A percentile compares a stretch with the other conserved stretches of the same genome.
Conservation (phyloP, 2,113 vertebrate species). For the Oncorhynchus nerka region DNA sequence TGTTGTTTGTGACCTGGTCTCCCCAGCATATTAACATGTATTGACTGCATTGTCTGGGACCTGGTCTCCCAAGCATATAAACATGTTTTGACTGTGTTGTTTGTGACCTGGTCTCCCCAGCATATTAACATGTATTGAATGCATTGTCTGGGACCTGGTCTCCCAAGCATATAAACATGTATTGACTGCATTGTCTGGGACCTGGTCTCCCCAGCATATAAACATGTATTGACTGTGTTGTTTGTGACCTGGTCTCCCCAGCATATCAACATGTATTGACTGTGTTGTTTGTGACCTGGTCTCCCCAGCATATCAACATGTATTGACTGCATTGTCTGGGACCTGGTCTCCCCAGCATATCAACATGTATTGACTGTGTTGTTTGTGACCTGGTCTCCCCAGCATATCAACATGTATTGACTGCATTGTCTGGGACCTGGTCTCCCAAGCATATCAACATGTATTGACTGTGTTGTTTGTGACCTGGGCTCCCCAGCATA, state of each 20-base stretch:
- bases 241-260: slow-evolving; percentile 39
- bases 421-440: not conserved
- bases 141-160: no score
- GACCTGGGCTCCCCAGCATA: no score
- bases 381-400: no score
- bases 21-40: slow-evolving; percentile 65
- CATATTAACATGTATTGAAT: slow-evolving; percentile 36
- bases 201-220: no score
- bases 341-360: no score
- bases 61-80: slow-evolving; percentile 65
- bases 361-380: no score
- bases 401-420: not conserved
- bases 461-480: no score
- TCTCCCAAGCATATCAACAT: slow-evolving; percentile 65
- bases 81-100: no score
- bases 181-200: no score
- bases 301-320: slow-evolving; percentile 65
- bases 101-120: slow-evolving; percentile 55
- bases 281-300: no score
- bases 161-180: no score
- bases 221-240: not conserved
- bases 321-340: no score
- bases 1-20: not conserved
- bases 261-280: slow-evolving; percentile 53
- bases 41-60: not conserved